phyloP scores from a whole-genome alignment of 2,113 vertebrate genomes.

The Pelmatolapia mariae region DNA sequence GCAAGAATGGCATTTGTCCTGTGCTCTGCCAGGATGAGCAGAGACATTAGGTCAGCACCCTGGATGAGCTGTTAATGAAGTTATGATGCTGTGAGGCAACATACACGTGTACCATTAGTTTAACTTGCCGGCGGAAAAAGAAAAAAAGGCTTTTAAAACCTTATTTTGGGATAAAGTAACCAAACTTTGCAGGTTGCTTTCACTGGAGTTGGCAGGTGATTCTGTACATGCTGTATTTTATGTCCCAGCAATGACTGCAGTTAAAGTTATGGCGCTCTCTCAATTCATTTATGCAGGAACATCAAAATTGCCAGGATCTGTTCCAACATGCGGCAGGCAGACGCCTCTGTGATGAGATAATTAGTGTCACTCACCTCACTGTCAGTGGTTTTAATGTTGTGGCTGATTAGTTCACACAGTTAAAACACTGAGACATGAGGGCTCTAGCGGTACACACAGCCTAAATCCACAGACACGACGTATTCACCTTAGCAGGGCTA shows the following conservation, averaged over 20 bases:
- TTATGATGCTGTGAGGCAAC: background rate
- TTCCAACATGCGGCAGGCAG: background rate
- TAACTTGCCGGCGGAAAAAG: background rate
- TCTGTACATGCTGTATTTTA: background rate
- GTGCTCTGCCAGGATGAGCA: background rate
- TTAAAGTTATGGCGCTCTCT: background rate
- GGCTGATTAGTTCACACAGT: background rate
- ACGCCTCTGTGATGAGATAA: background rate
- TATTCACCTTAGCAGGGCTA: constrained; percentile 66
- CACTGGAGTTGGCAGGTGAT: background rate
- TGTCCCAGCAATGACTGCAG: background rate
- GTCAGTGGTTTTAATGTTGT: background rate
- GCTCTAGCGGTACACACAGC: constrained; percentile 3
- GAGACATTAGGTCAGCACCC: too few species aligned
- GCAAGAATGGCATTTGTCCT: background rate
- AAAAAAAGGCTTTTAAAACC: background rate
- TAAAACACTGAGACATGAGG: background rate
- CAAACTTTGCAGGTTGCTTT: background rate
- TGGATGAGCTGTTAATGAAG: background rate
- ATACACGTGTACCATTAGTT: background rate
- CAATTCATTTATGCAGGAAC: background rate
- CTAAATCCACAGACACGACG: constrained; percentile 37
- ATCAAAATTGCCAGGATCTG: background rate
- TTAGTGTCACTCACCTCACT: background rate
- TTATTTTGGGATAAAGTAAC: background rate